Conservation (phyloP, 1,140 invertebrate genomes). For the Elysia chlorotica region DNA sequence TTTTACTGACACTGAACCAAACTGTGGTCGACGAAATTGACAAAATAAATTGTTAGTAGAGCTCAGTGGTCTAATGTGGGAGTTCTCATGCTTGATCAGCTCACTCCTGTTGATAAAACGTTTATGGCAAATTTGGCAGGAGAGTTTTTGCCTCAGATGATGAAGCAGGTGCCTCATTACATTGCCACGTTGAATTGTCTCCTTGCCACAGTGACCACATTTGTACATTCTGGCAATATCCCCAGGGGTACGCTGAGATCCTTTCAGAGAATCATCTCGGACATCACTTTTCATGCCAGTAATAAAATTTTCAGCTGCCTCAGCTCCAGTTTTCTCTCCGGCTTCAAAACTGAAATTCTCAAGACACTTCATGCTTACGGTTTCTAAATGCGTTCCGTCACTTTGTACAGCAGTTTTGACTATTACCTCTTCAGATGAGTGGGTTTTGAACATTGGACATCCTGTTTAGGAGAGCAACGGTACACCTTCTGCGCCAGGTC, state of each 20-base stretch:
- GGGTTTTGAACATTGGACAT: too few species aligned
- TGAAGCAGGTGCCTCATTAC: constrained; percentile 21
- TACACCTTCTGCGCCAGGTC: too few species aligned
- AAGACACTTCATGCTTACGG: too few species aligned
- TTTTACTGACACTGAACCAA: too few species aligned
- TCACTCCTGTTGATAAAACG: constrained; percentile 20
- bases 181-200: constrained; percentile 20
- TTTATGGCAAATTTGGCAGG: constrained; percentile 9
- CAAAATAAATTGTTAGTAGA: constrained; percentile 1
- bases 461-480: too few species aligned
- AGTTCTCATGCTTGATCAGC: constrained; percentile 19
- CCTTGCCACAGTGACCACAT: constrained; percentile 18
- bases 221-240: constrained; percentile 20
- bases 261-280: neutral
- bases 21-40: too few species aligned
- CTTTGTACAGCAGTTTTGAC: constrained; percentile 14
- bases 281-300: neutral
- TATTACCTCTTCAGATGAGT: constrained; percentile 8
- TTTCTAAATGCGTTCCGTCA: constrained; percentile 6
- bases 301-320: neutral
- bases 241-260: constrained; percentile 1
- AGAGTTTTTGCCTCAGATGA: constrained; percentile 14
- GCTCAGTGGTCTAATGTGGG: constrained; percentile 10
- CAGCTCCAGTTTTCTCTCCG: neutral
- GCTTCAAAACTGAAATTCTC: neutral